Evolutionary conservation across 92 coral and sea anemone genomes (phyloP).

Genomic region (Umimayanthus kanabou): DNA sequence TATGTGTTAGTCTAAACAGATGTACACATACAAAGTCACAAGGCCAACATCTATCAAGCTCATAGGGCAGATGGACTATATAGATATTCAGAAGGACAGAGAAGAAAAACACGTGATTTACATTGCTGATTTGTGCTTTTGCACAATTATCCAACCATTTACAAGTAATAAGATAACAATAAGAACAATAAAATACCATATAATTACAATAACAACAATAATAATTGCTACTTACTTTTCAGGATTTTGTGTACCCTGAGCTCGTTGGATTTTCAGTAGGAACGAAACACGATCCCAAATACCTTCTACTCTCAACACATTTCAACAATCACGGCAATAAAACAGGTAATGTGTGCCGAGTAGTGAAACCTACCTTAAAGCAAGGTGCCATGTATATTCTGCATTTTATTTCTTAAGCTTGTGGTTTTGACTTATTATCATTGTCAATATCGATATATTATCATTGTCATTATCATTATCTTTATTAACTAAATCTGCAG

Average conservation of each 20-base stretch:
- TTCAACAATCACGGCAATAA: conserved; percentile 31
- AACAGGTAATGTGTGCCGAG: conserved; percentile 12
- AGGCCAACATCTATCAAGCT: neutral
- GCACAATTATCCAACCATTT: neutral
- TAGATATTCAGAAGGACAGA: neutral
- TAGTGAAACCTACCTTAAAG: neutral
- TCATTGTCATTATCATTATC: too few relatives aligned
- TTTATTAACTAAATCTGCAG: too few relatives aligned
- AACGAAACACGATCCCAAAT: conserved; percentile 24
- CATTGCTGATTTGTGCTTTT: neutral
- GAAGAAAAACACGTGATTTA: neutral
- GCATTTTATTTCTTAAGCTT: neutral
- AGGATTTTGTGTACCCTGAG: conserved; percentile 36
- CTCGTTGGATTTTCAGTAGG: conserved; percentile 36
- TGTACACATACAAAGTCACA: neutral
- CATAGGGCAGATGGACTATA: neutral
- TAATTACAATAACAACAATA: neutral
- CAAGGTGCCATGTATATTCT: too few relatives aligned
- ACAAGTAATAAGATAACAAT: neutral
- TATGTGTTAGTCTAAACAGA: too few relatives aligned
- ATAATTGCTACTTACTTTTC: neutral
- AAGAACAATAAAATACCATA: neutral
- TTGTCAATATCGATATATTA: neutral
- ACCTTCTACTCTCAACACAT: conserved; percentile 25
- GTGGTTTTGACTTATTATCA: neutral